Conservation (phyloP, 2,113 vertebrate genomes). For the Nasalis larvatus region DNA sequence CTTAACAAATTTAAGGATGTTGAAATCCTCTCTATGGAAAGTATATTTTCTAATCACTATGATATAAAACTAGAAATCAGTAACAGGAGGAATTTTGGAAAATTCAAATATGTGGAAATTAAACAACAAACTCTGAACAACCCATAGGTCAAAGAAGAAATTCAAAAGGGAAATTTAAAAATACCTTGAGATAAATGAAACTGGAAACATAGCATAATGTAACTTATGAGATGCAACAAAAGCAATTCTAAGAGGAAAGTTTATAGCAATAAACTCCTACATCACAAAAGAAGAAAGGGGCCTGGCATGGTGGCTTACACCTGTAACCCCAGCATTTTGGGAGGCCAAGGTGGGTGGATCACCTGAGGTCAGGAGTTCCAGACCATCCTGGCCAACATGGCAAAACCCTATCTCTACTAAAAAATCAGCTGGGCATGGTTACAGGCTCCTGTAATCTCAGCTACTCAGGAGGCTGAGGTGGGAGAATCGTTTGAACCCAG, state of each 20-base stretch:
- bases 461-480: too few relatives aligned
- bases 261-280: neutral
- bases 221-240: neutral
- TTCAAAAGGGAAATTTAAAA: neutral
- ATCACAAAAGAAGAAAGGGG: neutral
- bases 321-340: too few relatives aligned
- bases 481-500: too few relatives aligned
- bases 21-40: neutral
- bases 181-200: neutral
- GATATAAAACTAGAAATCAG: neutral
- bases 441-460: too few relatives aligned
- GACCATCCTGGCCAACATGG: too few relatives aligned
- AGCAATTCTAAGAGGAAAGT: neutral
- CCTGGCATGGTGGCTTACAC: too few relatives aligned
- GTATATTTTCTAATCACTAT: neutral
- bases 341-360: too few relatives aligned
- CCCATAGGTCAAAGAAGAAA: neutral
- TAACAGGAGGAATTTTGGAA: neutral
- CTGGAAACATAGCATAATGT: neutral
- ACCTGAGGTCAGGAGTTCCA: too few relatives aligned
- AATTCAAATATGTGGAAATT: neutral
- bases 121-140: neutral
- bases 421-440: too few relatives aligned
- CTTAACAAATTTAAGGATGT: neutral
- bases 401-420: too few relatives aligned